These are phyloP conservation scores for Habroteleia sp. DNA, from an alignment of 2,888 invertebrate species.

Conservation along the genomic window DNA sequence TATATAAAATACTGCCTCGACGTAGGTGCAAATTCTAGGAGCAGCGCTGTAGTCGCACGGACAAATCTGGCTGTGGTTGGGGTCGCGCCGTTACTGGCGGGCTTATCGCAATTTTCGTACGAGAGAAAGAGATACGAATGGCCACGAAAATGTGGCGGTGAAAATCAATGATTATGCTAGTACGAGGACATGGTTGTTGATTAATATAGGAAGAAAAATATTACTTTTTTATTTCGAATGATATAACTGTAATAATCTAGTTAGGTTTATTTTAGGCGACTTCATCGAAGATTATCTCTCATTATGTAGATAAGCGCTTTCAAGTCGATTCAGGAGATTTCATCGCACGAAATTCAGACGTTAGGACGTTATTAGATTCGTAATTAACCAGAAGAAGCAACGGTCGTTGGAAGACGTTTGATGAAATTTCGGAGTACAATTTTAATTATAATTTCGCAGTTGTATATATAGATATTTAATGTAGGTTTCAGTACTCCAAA, in stretches of 20 bases:
- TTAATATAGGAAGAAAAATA: constrained; percentile 36
- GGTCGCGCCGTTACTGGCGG: constrained; percentile 52
- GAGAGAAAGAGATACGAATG: constrained; percentile 17
- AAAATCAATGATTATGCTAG: constrained; percentile 27
- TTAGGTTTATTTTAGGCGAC: constrained; percentile 55
- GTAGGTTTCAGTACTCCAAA: constrained; percentile 1
- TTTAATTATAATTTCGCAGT: constrained; percentile 11
- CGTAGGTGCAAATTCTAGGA: constrained; percentile 59
- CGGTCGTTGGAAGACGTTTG: background rate
- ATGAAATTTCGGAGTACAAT: constrained; percentile 3
- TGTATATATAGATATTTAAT: constrained; percentile 36
- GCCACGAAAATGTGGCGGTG: constrained; percentile 10
- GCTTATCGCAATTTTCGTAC: constrained; percentile 54
- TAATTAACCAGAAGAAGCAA: constrained; percentile 15
- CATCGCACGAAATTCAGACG: constrained; percentile 58
- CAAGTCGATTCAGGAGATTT: constrained; percentile 59
- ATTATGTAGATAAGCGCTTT: constrained; percentile 55
- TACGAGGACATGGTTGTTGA: constrained; percentile 39
- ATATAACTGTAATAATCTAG: constrained; percentile 54
- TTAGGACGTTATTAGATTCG: constrained; percentile 42
- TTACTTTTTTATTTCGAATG: constrained; percentile 52
- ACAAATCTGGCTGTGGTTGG: constrained; percentile 72
- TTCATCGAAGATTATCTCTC: constrained; percentile 59
- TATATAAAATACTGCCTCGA: constrained; percentile 57
- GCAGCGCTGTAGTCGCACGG: constrained; percentile 71